These are phyloP conservation scores for Connochaetes taurinus DNA, from an alignment of 2,113 vertebrate genomes.

Conservation along the genomic window DNA sequence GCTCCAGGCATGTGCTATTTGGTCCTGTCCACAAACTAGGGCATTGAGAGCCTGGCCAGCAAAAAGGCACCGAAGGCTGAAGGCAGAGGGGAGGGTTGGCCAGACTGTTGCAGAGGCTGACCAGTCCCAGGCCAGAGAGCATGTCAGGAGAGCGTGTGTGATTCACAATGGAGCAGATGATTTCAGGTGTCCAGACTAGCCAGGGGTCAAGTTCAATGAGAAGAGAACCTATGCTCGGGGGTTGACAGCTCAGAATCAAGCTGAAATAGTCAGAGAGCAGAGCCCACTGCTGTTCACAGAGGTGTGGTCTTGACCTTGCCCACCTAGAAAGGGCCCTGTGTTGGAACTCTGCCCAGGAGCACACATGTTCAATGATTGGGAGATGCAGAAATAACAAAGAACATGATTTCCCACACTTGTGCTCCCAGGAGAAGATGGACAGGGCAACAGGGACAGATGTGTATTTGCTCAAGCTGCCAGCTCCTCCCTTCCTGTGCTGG, in stretches of 20 bases:
- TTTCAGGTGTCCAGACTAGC: too few relatives aligned
- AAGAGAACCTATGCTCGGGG: not conserved
- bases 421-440: not conserved
- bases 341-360: accelerated
- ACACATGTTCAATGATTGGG: accelerated
- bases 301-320: too few relatives aligned
- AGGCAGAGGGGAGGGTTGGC: accelerated
- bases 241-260: not conserved
- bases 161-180: accelerated
- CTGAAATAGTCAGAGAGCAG: not conserved
- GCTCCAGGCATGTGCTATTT: not conserved
- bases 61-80: not conserved
- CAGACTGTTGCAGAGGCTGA: not conserved
- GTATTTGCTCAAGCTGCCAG: accelerated
- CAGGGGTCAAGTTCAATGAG: not conserved
- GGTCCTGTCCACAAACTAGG: accelerated
- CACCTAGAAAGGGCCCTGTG: accelerated
- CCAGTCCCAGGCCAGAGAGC: too few relatives aligned
- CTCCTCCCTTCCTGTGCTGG: not conserved
- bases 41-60: accelerated
- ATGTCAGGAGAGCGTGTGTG: accelerated
- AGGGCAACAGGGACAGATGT: not conserved
- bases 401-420: not conserved
- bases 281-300: not conserved
- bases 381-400: not conserved